Evolutionary conservation across 2,797 vertebrate species (phyloP).

Genomic region (Labeo calbasu): DNA sequence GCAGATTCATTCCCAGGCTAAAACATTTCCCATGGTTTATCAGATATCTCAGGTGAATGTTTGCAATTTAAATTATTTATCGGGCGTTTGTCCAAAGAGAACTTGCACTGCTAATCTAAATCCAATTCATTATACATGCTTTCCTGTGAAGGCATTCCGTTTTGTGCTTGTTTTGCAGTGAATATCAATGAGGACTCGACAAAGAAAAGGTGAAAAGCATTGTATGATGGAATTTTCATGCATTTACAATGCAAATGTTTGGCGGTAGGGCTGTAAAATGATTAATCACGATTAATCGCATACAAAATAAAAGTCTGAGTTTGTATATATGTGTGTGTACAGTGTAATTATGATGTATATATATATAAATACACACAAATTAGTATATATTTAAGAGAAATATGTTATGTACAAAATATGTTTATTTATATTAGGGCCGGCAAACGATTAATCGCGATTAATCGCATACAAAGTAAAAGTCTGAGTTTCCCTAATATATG

Average conservation of each 20-base stretch:
- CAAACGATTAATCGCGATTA: too few relatives aligned
- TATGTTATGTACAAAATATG: too few relatives aligned
- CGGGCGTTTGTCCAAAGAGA: constrained; percentile 56
- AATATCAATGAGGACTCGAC: constrained; percentile 51
- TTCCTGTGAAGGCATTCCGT: constrained; percentile 52
- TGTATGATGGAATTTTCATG: constrained; percentile 33
- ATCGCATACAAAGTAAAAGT: too few relatives aligned
- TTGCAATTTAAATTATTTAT: constrained; percentile 53
- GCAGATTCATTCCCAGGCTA: constrained; percentile 50
- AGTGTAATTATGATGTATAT: too few relatives aligned
- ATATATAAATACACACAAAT: too few relatives aligned
- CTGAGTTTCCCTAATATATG: too few relatives aligned
- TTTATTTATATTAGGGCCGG: too few relatives aligned
- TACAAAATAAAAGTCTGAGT: too few relatives aligned
- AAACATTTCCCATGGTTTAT: constrained; percentile 52
- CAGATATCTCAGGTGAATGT: constrained; percentile 60
- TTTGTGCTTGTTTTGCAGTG: constrained; percentile 43
- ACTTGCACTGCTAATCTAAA: constrained; percentile 63
- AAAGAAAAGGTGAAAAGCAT: constrained; percentile 23
- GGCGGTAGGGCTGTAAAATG: too few relatives aligned
- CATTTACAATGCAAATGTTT: background rate
- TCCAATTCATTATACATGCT: constrained; percentile 64
- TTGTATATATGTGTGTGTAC: too few relatives aligned
- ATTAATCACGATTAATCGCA: too few relatives aligned
- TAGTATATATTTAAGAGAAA: too few relatives aligned